Base-by-base conservation (phyloP, 1,140 invertebrate species). In the Drosophila gunungcola region DNA sequence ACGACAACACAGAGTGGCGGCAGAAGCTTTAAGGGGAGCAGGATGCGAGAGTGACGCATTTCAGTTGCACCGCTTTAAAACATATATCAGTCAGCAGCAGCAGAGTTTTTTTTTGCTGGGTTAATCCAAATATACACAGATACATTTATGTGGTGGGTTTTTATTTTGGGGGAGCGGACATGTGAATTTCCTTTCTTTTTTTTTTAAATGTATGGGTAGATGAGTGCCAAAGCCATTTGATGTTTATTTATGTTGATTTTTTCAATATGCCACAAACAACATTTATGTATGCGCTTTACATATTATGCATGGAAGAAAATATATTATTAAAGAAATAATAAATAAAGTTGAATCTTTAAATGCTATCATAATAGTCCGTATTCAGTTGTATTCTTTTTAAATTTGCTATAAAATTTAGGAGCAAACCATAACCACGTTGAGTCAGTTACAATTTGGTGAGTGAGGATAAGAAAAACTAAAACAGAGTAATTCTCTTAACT, bases 391-490 rank as follows among this genome's bases (percentile, higher is more conserved):
- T 21, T 29, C 6, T n/a, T 48, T 57, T 0, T 1, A 32, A 41
- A 4, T 58, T 21, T 34, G 32, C 21, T 55, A 7, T 62, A 16
- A 3, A 38, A 32, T 54, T 54, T 32, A 46, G 62, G 38, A 56
- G 51, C 46, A 55, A 68, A 76, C 73, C 73, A 76, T 76, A 68
- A 77, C 73, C 70, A 69, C 43, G 34, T 56, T 11, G 12, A 70
- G 61, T 80, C 69, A 88, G 79, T 88, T 74, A 89, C 73, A 88
- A 73, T 70, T 80, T 48, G n/a, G 55, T 85, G 57, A 74, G 69
- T 76, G 45, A 73, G 58, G 16, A 62, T 58, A 49, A 52, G 32
- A 60, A 51, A 67, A 64, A 65, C 41, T 62, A 70, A 53, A 46
- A 13, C 55, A 81, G 34, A 4, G 13, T 25, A 64, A 42, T 64